These are phyloP conservation scores for Mythimna ferrago DNA, from an alignment of 2,888 invertebrate genomes.

Conservation along the genomic window DNA sequence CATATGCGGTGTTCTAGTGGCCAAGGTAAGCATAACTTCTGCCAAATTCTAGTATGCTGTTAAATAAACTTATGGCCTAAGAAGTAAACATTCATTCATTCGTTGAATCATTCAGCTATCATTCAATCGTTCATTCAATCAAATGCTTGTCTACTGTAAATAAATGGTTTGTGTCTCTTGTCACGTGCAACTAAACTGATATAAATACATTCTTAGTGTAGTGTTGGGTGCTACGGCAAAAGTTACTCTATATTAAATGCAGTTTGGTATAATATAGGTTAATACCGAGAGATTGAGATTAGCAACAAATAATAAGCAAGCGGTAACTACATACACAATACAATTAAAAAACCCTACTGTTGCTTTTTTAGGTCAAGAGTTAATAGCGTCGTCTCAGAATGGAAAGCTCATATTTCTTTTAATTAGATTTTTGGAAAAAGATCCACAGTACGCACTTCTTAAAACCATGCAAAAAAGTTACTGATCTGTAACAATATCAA, in stretches of 20 bases:
- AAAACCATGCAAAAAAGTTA: no score
- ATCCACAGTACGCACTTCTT: no score
- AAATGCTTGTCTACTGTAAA: no score
- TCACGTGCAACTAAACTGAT: slow-evolving; percentile 8
- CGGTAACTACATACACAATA: not conserved
- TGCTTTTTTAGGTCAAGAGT: not conserved
- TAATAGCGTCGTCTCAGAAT: not conserved
- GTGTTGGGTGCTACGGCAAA: slow-evolving; percentile 53
- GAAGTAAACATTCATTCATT: no score
- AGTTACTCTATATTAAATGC: slow-evolving; percentile 5
- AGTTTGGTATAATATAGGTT: slow-evolving; percentile 27
- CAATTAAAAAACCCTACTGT: not conserved
- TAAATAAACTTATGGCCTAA: no score
- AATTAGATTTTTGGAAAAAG: no score
- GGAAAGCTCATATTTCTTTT: not conserved
- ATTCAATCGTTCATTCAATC: not conserved
- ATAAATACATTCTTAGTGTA: slow-evolving; percentile 32
- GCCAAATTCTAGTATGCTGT: no score
- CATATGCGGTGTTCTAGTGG: no score
- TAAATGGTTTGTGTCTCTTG: slow-evolving; percentile 15
- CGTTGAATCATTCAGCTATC: no score
- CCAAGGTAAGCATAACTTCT: no score
- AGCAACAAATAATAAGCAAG: not conserved
- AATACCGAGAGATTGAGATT: not conserved
- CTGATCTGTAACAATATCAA: no score